Evolutionary conservation across 2,797 vertebrate species (phyloP), one percentile per base, ranked within the genome.

Genomic region (Tokudaia tokunoshimensis): DNA sequence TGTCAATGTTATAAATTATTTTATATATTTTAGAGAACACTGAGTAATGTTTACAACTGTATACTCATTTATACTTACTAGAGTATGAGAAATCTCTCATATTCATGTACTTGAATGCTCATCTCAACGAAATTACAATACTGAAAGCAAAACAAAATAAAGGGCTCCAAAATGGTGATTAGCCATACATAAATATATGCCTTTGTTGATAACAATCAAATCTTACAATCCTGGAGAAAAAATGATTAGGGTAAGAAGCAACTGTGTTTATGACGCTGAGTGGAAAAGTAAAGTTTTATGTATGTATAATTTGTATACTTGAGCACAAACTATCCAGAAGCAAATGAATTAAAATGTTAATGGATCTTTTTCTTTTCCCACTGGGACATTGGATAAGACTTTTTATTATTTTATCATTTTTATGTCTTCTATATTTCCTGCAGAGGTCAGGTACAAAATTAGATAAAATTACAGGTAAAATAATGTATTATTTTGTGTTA

Each of bases 211-310:
- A 92, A 89, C 50, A 76, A 81, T 17, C 13, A 97, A 72, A 89
- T 95, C 70, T 89, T 92, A 63, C 63, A 82, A 85, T 92, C 29
- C 76, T 85, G 76, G 95, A 20, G 13, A 91, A 59, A 95, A 95
- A 81, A 91, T 79, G 89, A 95, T 79, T 86, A 74, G 6, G 7
- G 9, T 90, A 74, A 74, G 29, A 95, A 88, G 52, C 76, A 55
- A 74, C 13, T 82, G 29, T 75, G 20, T 47, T 89, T 70, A 52
- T 85, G 55, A 88, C 8, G 31, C 57, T 88, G 91, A 88, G n/a
- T 63, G 12, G 52, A 95, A 94, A 92, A 72, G 34, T 50, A n/a
- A n/a, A n/a, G n/a, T n/a, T n/a, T n/a, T n/a, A n/a, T n/a, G n/a
- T n/a, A n/a, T n/a, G n/a, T n/a, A n/a, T n/a, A n/a, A n/a, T n/a